Evolutionary conservation across 2,113 vertebrate species (phyloP).

Genomic region (Grantiella picta): DNA sequence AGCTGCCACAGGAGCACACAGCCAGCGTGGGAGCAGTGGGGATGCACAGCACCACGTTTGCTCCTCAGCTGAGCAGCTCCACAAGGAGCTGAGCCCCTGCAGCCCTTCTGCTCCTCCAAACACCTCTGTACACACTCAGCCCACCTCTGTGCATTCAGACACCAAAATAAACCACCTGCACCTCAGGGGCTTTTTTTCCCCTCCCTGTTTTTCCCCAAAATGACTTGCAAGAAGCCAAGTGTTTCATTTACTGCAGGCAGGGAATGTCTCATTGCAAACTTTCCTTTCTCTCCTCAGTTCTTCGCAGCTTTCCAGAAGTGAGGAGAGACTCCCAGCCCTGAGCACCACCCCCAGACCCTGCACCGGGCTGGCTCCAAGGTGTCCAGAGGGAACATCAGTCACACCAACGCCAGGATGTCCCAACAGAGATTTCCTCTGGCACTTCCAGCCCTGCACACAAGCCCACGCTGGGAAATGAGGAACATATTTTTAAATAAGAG

Average conservation of each 20-base stretch:
- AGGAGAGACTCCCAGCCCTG: not conserved
- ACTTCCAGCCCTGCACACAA: not conserved
- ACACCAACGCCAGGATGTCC: not conserved
- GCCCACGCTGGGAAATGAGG: conserved; percentile 32
- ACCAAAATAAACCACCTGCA: not conserved
- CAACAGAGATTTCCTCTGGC: not conserved
- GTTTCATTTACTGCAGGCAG: not conserved
- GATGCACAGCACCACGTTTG: rapidly evolving
- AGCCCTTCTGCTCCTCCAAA: not conserved
- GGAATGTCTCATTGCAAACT: rapidly evolving
- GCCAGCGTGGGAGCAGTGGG: not conserved
- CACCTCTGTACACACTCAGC: not conserved
- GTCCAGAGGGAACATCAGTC: rapidly evolving
- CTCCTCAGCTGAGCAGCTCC: not conserved
- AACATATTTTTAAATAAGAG: conserved; percentile 52
- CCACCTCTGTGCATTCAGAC: not conserved
- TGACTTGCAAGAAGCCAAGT: rapidly evolving
- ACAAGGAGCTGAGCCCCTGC: not conserved
- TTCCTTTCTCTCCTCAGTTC: not conserved
- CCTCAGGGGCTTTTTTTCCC: rapidly evolving
- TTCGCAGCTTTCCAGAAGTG: not conserved
- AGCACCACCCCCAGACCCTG: not conserved
- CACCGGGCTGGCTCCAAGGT: not conserved
- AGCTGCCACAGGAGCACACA: not conserved
- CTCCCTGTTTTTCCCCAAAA: rapidly evolving